Conservation (phyloP, 2,888 invertebrate species). For the Lapara coniferarum region DNA sequence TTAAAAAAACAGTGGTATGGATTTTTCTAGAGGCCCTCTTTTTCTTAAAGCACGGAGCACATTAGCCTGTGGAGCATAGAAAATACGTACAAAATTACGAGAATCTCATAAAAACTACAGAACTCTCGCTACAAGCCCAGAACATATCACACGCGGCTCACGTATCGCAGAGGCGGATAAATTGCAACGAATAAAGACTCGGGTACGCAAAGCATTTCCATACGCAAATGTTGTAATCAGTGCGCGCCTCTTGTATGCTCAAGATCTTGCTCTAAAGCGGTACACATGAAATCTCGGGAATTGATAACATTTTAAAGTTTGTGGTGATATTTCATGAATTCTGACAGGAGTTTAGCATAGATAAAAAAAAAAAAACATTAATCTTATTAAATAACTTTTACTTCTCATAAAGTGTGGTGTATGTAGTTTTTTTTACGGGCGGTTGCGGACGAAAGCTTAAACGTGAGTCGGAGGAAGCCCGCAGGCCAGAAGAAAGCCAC, state of each 20-base stretch:
- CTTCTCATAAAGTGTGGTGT: too few relatives aligned
- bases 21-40: too few relatives aligned
- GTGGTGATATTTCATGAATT: background rate
- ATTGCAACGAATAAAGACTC: slow-evolving; percentile 53
- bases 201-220: slow-evolving; percentile 48
- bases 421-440: too few relatives aligned
- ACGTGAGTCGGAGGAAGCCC: too few relatives aligned
- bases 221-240: slow-evolving; percentile 48
- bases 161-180: slow-evolving; percentile 53
- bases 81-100: background rate
- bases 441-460: too few relatives aligned
- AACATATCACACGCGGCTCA: slow-evolving; percentile 41
- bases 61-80: too few relatives aligned
- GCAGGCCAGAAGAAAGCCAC: too few relatives aligned
- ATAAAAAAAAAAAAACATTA: background rate
- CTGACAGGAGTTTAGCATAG: background rate
- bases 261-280: background rate
- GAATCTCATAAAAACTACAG: background rate
- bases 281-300: background rate
- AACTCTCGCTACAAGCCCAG: slow-evolving; percentile 25
- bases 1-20: too few relatives aligned
- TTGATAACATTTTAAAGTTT: background rate
- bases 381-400: too few relatives aligned
- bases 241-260: slow-evolving; percentile 31
- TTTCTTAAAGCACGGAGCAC: too few relatives aligned